Percentiles rank a stretch among this genome's conserved stretches.
Conservation (phyloP, 1,140 invertebrate species). For the Procambarus virginalis region DNA sequence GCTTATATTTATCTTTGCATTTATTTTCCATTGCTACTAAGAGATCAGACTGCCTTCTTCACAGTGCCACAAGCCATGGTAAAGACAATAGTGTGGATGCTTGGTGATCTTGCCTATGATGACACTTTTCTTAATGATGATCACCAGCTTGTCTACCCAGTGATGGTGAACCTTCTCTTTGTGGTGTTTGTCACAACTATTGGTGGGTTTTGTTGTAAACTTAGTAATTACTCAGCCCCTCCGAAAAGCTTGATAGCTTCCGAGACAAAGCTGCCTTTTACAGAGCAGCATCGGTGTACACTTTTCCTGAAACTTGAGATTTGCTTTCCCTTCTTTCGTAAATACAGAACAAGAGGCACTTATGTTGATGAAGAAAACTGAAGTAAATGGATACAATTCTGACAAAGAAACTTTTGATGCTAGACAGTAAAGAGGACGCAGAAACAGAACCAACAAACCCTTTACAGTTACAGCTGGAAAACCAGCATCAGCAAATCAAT, state of each 20-base stretch:
- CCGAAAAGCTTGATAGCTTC: conserved; percentile 54
- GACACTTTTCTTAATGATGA: conserved; percentile 59
- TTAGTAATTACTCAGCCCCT: conserved; percentile 57
- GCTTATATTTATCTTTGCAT: conserved; percentile 60
- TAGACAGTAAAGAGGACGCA: conserved; percentile 22
- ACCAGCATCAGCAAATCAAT: conserved; percentile 18
- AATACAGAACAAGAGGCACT: conserved; percentile 8
- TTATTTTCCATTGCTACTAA: conserved; percentile 60
- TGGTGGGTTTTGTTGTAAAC: conserved; percentile 62
- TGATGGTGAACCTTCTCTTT: conserved; percentile 57
- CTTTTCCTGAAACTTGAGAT: conserved; percentile 44
- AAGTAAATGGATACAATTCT: conserved; percentile 20
- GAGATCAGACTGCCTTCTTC: conserved; percentile 42
- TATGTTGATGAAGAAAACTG: background rate
- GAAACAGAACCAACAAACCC: conserved; percentile 14
- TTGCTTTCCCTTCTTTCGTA: conserved; percentile 35
- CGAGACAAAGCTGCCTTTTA: conserved; percentile 52
- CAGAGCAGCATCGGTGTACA: conserved; percentile 32
- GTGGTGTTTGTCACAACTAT: conserved; percentile 65
- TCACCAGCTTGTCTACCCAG: conserved; percentile 52
- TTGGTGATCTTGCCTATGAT: conserved; percentile 66
- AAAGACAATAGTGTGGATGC: conserved; percentile 67
- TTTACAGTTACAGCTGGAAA: background rate
- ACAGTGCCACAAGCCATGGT: conserved; percentile 51
- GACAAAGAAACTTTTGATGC: conserved; percentile 27